Evolutionary conservation across 1,140 invertebrate species (phyloP), one percentile per base, ranked within the genome.

Genomic region (Drosophila sp.): DNA sequence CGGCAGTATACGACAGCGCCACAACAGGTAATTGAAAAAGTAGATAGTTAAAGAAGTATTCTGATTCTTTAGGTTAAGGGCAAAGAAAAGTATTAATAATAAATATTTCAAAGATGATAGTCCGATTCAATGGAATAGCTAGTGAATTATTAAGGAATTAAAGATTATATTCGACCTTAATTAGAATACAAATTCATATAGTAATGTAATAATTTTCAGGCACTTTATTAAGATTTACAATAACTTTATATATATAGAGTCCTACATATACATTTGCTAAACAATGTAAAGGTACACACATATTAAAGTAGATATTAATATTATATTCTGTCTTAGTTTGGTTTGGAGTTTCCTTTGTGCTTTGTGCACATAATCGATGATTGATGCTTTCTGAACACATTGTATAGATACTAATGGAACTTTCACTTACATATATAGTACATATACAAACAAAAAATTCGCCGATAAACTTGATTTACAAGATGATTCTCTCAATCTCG

Each of bases 191-290:
- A 17, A 17, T 17, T 17, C 17, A 17, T 17, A 17, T 17, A 17
- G 17, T 29, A 38, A 25, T 55, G 47, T 76, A 69, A 70, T 83
- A 66, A 74, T 77, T 76, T 60, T 76, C 66, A 87, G 84, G 84
- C 84, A 87, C 83, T 89, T 87, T 87, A 89, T 87, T 87, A 70
- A 87, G 80, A 76, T 65, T 65, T 86, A 82, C 71, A 82, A 66
- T 85, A 58, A 65, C 57, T 27, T 50, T 50, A 10, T 50, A 17
- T 17, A 17, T 17, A 17, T 17, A 17, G 17, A 50, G 72, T 76
- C 60, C 40, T 67, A 66, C 54, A 11, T 6, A 38, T 75, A 75
- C 11, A 60, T 70, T 70, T 57, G 32, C n/a, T 57, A 57, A 54
- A 54, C 7, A 57, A 57, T 57, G 32, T 57, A 57, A 57, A 57